Evolutionary conservation across 1,140 invertebrate genomes (phyloP).

Genomic region (Druon quercuslanigerum): DNA sequence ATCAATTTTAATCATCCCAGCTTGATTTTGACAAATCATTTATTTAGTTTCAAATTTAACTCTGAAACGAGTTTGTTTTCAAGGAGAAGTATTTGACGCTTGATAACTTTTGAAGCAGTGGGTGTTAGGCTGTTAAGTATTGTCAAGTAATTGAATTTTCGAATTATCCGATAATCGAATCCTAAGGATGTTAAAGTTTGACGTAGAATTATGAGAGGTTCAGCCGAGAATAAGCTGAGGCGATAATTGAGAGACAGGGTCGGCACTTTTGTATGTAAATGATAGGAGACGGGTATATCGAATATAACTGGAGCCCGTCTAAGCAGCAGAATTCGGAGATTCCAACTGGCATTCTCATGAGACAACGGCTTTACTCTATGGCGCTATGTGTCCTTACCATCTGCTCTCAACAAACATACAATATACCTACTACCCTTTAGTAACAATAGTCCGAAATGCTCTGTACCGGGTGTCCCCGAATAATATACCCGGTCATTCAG

Average conservation of each 20-base stretch:
- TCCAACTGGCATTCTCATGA: neutral
- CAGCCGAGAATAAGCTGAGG: neutral
- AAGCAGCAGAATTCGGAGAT: neutral
- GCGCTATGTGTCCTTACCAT: conserved; percentile 8
- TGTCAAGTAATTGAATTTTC: neutral
- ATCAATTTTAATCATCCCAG: no score
- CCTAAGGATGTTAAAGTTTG: neutral
- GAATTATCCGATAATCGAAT: neutral
- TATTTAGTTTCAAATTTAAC: no score
- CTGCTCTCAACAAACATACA: conserved; percentile 14
- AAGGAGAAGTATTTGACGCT: neutral
- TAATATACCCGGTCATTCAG: conserved; percentile 32
- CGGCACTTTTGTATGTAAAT: no score
- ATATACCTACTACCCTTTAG: neutral
- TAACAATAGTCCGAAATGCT: conserved; percentile 27
- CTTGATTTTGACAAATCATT: no score
- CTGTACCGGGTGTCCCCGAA: conserved; percentile 16
- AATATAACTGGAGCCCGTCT: neutral
- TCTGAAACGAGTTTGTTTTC: no score
- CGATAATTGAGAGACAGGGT: no score
- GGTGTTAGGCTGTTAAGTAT: neutral
- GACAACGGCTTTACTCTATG: neutral
- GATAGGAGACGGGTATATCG: neutral
- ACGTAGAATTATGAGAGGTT: neutral
- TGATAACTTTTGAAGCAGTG: neutral